Evolutionary conservation across 2,113 vertebrate species (phyloP).

Genomic region (Macaca nemestrina): DNA sequence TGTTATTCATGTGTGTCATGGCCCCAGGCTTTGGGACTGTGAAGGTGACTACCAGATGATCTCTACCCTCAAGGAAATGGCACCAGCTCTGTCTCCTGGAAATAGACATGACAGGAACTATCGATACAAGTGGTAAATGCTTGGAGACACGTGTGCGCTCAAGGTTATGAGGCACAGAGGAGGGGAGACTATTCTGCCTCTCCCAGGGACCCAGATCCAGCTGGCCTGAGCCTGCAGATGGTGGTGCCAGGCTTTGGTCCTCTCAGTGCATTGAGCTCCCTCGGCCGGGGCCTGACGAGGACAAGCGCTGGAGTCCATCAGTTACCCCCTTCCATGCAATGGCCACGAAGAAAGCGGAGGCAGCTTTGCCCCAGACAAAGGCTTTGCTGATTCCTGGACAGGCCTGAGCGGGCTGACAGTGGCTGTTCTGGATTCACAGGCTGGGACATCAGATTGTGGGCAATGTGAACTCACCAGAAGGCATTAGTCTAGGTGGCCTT

Average conservation of each 20-base stretch:
- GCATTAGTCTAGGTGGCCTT: neutral
- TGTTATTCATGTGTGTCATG: neutral
- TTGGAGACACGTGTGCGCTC: neutral
- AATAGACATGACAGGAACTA: neutral
- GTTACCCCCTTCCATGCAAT: accelerated
- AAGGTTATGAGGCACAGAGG: neutral
- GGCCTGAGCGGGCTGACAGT: neutral
- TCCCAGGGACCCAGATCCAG: neutral
- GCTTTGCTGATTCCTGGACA: neutral
- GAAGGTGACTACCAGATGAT: neutral
- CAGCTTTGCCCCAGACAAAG: too few species aligned
- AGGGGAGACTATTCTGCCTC: neutral
- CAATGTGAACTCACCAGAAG: neutral
- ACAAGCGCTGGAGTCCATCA: neutral
- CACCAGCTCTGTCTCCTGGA: neutral
- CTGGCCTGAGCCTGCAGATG: neutral
- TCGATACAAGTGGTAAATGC: neutral
- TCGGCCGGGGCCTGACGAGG: accelerated
- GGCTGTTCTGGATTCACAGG: neutral
- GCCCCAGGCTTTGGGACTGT: neutral
- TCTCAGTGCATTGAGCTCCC: neutral
- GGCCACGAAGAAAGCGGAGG: neutral
- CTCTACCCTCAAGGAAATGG: neutral
- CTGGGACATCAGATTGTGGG: neutral
- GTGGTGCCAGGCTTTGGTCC: neutral